A percentile compares a stretch with the other conserved stretches of the same genome.
Evolutionary conservation across 2,113 vertebrate species (phyloP).

Genomic region (Zosterops pallidus): DNA sequence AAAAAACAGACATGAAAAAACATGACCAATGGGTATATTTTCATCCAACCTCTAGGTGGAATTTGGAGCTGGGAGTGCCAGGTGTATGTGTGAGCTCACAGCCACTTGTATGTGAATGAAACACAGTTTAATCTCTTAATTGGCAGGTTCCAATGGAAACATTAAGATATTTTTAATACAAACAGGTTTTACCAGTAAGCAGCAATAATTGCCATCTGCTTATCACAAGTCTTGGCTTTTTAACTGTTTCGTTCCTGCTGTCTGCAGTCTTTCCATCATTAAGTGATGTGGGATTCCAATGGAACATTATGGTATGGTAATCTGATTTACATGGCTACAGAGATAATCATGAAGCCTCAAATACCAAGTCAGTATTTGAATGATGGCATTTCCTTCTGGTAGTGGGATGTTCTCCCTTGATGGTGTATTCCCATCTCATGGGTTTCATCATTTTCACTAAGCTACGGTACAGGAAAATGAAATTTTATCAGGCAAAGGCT

Average conservation of each 20-base stretch:
- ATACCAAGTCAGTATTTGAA: background rate
- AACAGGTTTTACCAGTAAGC: slow-evolving; percentile 48
- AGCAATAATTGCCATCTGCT: slow-evolving; percentile 42
- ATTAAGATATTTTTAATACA: slow-evolving; percentile 59
- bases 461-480: background rate
- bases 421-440: background rate
- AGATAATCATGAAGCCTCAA: background rate
- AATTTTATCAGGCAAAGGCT: background rate
- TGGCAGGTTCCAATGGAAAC: slow-evolving; percentile 44
- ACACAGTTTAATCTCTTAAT: slow-evolving; percentile 46
- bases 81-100: background rate
- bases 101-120: background rate
- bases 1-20: background rate
- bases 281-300: background rate
- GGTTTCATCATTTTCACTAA: background rate
- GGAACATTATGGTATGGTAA: slow-evolving; percentile 14
- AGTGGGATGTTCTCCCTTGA: background rate
- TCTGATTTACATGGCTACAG: slow-evolving; percentile 38
- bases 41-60: background rate
- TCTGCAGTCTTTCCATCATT: background rate
- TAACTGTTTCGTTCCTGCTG: slow-evolving; percentile 40
- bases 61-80: slow-evolving; percentile 7
- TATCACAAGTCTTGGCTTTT: slow-evolving; percentile 26
- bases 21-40: background rate
- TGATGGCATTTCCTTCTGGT: background rate